Conservation (phyloP, 1,140 invertebrate species). For the Zaprionus tsacasi region DNA sequence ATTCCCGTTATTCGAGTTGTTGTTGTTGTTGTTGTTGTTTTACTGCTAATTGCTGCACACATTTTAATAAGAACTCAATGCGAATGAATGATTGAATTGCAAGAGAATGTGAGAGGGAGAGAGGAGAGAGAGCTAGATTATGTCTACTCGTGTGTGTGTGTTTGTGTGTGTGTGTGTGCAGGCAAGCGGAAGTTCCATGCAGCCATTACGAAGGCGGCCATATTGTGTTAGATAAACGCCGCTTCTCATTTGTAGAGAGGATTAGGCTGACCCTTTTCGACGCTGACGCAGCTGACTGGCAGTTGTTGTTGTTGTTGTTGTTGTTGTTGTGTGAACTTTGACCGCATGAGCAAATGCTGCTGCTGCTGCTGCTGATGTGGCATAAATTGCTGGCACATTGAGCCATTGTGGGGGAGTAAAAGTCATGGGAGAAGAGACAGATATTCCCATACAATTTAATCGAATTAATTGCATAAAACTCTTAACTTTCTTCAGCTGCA, state of each 20-base stretch:
- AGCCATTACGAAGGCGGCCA: slow-evolving; percentile 64
- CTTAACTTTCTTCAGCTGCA: slow-evolving; percentile 34
- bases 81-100: slow-evolving; percentile 17
- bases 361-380: slow-evolving; percentile 70
- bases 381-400: slow-evolving; percentile 46
- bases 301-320: slow-evolving; percentile 8
- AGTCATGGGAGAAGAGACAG: slow-evolving; percentile 14
- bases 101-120: fast-evolving
- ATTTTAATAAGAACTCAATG: slow-evolving; percentile 20
- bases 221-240: slow-evolving; percentile 79
- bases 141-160: slow-evolving; percentile 2
- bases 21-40: background rate
- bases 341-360: slow-evolving; percentile 46
- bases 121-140: background rate
- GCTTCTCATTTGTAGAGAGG: slow-evolving; percentile 36
- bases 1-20: no score
- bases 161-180: slow-evolving; percentile 30
- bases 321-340: slow-evolving; percentile 39
- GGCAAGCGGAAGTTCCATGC: slow-evolving; percentile 61
- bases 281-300: slow-evolving; percentile 49
- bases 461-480: slow-evolving; percentile 73
- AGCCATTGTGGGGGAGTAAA: slow-evolving; percentile 29
- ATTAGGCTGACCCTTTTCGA: slow-evolving; percentile 3
- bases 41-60: slow-evolving; percentile 22
- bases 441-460: slow-evolving; percentile 67